phyloP scores from a whole-genome alignment of 2,797 vertebrate genomes.

The Sebastes kiyomatsui region DNA sequence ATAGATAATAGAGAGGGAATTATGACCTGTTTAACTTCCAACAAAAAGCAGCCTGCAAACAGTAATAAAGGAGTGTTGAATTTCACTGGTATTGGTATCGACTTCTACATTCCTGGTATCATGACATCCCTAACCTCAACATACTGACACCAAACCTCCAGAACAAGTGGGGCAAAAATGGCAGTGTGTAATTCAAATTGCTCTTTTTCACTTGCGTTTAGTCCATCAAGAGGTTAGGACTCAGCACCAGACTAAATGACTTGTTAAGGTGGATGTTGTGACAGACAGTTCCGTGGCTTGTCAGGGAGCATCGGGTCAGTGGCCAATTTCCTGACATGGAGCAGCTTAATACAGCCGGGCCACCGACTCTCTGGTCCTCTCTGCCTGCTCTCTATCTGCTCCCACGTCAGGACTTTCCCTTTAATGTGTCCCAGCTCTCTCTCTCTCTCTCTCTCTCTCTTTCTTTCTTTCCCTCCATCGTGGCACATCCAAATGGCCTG shows the following conservation, averaged over 20 bases:
- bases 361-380: conserved; percentile 42
- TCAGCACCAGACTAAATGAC: conserved; percentile 6
- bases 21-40: no score
- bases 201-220: background rate
- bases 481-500: conserved; percentile 46
- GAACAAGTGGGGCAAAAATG: background rate
- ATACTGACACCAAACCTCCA: background rate
- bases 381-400: conserved; percentile 43
- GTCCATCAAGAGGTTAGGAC: background rate
- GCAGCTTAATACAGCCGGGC: conserved; percentile 53
- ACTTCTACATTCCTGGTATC: no score
- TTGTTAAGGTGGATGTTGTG: conserved; percentile 30
- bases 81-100: no score
- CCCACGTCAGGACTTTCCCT: conserved; percentile 55
- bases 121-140: background rate
- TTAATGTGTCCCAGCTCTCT: conserved; percentile 43
- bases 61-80: no score
- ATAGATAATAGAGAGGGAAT: no score
- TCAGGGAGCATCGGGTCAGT: conserved; percentile 44
- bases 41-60: no score
- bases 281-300: conserved; percentile 35
- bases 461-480: conserved; percentile 34
- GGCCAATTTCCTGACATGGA: conserved; percentile 64
- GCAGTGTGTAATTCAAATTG: background rate
- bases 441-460: conserved; percentile 9